Percentiles rank a stretch among this genome's conserved stretches.
Conservation (phyloP, 2,113 vertebrate genomes). For the Carassius carassius region DNA sequence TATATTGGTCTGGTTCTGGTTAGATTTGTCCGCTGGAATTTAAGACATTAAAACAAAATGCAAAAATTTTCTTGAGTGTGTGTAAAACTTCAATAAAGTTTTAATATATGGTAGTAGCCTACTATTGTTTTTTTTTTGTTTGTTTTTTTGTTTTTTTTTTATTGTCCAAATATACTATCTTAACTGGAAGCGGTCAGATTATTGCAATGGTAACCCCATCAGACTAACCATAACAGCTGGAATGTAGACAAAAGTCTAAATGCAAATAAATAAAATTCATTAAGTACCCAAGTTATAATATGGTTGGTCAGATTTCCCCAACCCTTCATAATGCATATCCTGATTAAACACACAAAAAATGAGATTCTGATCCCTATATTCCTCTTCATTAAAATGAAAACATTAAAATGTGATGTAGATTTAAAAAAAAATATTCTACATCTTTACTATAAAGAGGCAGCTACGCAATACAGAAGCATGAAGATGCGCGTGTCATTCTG, state of each 20-base stretch:
- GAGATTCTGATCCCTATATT: neutral
- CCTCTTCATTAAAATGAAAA: neutral
- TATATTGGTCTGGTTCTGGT: neutral
- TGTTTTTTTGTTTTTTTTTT: neutral
- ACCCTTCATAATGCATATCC: neutral
- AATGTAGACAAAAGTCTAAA: neutral
- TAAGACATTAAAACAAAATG: neutral
- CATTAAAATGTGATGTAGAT: neutral
- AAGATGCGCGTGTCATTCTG: neutral
- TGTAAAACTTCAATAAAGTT: no score
- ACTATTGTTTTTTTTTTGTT: neutral
- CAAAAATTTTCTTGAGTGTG: no score
- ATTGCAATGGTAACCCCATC: neutral
- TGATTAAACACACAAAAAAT: neutral
- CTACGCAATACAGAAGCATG: neutral
- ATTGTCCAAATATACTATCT: neutral
- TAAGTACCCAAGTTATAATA: neutral
- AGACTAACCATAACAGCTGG: neutral
- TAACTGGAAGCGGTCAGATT: neutral
- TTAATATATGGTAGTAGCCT: neutral
- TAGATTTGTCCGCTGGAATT: neutral
- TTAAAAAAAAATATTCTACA: neutral
- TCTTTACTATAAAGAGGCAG: neutral
- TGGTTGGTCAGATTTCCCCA: neutral
- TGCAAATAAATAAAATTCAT: neutral